Evolutionary conservation across 2,888 invertebrate genomes (phyloP).

Genomic region (Eumacrocentrus americanus): DNA sequence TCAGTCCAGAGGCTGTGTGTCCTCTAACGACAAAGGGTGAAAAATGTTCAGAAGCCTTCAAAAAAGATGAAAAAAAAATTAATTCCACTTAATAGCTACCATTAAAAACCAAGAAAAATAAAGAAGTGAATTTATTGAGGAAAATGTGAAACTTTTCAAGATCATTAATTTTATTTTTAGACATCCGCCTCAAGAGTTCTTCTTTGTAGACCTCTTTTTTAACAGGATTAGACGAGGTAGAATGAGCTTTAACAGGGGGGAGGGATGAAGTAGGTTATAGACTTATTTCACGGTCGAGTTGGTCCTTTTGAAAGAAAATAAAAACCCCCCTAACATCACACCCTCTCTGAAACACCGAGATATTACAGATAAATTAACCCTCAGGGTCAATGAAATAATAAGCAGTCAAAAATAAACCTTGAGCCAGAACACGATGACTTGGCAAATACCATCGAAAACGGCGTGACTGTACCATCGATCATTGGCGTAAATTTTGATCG

Average conservation of each 20-base stretch:
- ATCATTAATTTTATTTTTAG: slow-evolving; percentile 19
- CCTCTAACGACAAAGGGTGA: background rate
- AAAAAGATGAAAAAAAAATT: background rate
- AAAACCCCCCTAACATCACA: background rate
- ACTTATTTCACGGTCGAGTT: slow-evolving; percentile 5
- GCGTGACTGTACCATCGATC: no score
- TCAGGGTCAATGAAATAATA: no score
- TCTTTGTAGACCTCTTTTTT: background rate
- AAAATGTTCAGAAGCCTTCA: background rate
- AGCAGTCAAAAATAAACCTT: no score
- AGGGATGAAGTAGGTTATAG: background rate
- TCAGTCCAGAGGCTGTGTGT: no score
- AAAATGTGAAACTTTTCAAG: background rate
- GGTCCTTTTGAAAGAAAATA: background rate
- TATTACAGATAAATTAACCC: no score
- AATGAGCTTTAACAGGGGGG: background rate
- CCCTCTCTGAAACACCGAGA: background rate
- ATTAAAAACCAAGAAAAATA: background rate
- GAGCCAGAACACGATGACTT: no score
- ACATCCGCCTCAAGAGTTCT: background rate
- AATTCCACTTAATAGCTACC: background rate
- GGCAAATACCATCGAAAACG: no score
- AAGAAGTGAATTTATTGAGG: background rate
- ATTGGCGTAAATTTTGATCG: slow-evolving; percentile 29
- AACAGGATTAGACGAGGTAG: background rate